phyloP scores from a whole-genome alignment of 2,797 vertebrate species.

The Odontamblyopus lacepedii region DNA sequence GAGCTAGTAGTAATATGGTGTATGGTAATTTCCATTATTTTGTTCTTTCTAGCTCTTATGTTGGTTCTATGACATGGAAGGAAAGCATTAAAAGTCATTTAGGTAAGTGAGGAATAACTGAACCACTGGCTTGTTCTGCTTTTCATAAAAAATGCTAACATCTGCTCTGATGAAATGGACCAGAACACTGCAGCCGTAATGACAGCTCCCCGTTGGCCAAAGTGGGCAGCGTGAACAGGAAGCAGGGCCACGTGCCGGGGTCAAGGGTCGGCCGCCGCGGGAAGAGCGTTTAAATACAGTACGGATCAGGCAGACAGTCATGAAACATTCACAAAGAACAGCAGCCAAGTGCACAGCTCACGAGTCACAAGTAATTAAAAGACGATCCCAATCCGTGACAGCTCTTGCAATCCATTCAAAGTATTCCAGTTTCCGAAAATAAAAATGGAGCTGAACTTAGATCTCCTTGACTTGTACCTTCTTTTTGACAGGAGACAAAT shows the following conservation, averaged over 20 bases:
- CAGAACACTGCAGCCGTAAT: slow-evolving; percentile 47
- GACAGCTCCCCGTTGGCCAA: slow-evolving; percentile 64
- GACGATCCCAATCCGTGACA: not conserved
- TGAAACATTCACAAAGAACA: slow-evolving; percentile 30
- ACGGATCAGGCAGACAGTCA: slow-evolving; percentile 50
- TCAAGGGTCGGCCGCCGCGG: too few relatives aligned
- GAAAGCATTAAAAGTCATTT: too few relatives aligned
- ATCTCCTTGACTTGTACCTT: not conserved
- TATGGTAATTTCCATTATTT: too few relatives aligned
- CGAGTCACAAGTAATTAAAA: slow-evolving; percentile 1
- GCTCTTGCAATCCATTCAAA: not conserved
- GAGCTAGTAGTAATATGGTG: too few relatives aligned
- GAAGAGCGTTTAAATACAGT: slow-evolving; percentile 23
- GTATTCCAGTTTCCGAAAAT: not conserved
- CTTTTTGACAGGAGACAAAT: not conserved
- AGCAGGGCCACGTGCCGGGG: too few relatives aligned
- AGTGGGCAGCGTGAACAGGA: too few relatives aligned
- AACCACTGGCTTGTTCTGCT: too few relatives aligned
- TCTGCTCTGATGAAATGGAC: too few relatives aligned
- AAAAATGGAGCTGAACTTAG: not conserved
- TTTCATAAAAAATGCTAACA: too few relatives aligned
- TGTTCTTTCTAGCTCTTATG: too few relatives aligned
- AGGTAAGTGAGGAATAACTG: too few relatives aligned
- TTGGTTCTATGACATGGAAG: too few relatives aligned
- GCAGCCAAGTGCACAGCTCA: slow-evolving; percentile 49